These are phyloP conservation scores for Pogonus chalceus DNA, from an alignment of 1,140 invertebrate species.

Conservation along the genomic window DNA sequence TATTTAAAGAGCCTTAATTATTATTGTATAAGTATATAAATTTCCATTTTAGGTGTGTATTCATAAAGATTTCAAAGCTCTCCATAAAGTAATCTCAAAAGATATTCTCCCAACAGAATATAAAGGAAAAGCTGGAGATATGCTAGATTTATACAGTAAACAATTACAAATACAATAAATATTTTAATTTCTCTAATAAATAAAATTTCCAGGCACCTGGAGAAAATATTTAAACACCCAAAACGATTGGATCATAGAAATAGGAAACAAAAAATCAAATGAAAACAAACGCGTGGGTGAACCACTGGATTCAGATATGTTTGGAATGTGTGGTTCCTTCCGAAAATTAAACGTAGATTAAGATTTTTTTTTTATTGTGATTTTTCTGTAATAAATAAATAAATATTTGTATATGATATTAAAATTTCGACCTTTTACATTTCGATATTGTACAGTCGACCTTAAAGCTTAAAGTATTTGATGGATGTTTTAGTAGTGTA, in stretches of 20 bases:
- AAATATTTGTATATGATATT: no score
- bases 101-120: background rate
- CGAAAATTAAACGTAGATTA: background rate
- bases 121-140: background rate
- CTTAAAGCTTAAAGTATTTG: no score
- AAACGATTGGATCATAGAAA: background rate
- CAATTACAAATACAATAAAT: background rate
- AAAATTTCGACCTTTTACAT: no score
- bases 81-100: background rate
- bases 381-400: no score
- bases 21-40: background rate
- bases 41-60: background rate
- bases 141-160: conserved; percentile 4
- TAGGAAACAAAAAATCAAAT: background rate
- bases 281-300: background rate
- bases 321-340: background rate
- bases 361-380: no score
- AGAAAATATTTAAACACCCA: background rate
- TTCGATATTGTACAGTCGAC: no score
- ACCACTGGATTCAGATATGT: background rate
- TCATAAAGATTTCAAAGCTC: background rate
- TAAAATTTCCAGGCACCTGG: background rate
- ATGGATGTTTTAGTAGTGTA: no score
- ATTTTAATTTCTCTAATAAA: background rate
- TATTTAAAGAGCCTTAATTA: background rate